Evolutionary conservation across 2,113 vertebrate genomes (phyloP), one percentile per base, ranked within the genome.

Genomic region (Indicator maculatus): DNA sequence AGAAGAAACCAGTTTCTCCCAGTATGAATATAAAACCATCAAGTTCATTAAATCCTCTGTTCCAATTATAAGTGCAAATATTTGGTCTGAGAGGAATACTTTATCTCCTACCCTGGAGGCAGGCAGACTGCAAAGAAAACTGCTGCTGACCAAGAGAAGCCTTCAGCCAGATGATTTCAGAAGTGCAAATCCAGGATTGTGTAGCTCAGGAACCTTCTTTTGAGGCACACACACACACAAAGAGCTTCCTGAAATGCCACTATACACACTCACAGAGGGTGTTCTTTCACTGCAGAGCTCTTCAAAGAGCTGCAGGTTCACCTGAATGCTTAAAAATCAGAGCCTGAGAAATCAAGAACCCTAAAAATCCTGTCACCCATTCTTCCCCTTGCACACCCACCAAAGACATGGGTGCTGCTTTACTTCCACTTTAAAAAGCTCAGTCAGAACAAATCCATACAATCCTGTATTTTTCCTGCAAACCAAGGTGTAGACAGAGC

Each of bases 111-210:
- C 53, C 33, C 44, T 55, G 3, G 7, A 90, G 88, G 60, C 53
- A 90, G 64, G 36, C 31, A 85, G 64, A 63, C 69, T 74, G 53
- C 65, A 90, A 93, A 93, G 83, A 93, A 93, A 66, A 80, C 31
- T 47, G 70, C 30, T 39, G 44, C 61, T 85, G 60, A 77, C 58
- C 70, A 82, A 64, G 58, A 64, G 69, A 56, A 84, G 50, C 47
- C 12, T 60, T 38, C 23, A 44, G n/a, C 38, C 41, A 82, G 63
- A 7, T 31, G 66, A 79, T 75, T 88, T 71, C 0, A 74, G 73
- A 66, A 77, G 64, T 63, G 53, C 16, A 92, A 44, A 85, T 74
- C 71, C 56, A 10, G 2, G 44, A 45, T 3, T 50, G 52, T 65
- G 67, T 65, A 69, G 87, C 52, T 94, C 83, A 70, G 66, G 33